Percentiles rank a stretch among this genome's conserved stretches.
Evolutionary conservation across 2,888 invertebrate genomes (phyloP).

Genomic region (Cataglyphis cursor): DNA sequence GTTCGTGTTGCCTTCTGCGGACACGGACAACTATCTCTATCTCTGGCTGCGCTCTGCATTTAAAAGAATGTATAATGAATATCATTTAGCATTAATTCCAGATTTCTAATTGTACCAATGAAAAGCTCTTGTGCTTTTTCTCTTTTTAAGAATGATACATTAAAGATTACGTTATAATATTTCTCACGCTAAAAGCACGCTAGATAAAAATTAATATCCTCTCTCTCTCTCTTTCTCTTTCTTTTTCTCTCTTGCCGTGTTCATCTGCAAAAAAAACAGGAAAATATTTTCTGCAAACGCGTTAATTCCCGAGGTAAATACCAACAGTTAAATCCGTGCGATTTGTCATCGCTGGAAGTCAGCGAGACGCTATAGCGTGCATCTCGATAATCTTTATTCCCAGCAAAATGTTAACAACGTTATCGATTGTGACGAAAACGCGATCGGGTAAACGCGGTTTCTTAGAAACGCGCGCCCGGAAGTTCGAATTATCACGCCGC

Average conservation of each 20-base stretch:
- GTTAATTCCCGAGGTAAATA: conserved; percentile 54
- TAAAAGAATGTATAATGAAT: conserved; percentile 20
- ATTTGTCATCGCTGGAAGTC: conserved; percentile 46
- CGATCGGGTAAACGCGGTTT: conserved; percentile 17
- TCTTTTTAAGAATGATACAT: conserved; percentile 25
- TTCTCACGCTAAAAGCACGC: neutral
- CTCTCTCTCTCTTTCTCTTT: neutral
- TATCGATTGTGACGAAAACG: conserved; percentile 19
- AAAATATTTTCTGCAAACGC: conserved; percentile 37
- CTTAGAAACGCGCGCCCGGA: conserved; percentile 8
- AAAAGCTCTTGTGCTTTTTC: neutral
- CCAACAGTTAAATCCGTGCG: conserved; percentile 43
- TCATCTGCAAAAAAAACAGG: conserved; percentile 35
- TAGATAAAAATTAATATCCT: conserved; percentile 32
- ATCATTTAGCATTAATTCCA: conserved; percentile 23
- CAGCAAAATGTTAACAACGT: neutral
- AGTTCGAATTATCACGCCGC: conserved; percentile 50
- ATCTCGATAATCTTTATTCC: conserved; percentile 22
- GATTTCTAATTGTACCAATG: neutral
- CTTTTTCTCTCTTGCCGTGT: neutral
- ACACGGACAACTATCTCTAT: conserved; percentile 18
- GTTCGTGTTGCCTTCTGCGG: conserved; percentile 24
- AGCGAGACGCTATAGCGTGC: neutral
- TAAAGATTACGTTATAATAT: conserved; percentile 29
- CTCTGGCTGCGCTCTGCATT: conserved; percentile 11